A percentile compares a stretch with the other conserved stretches of the same genome.
Conservation (phyloP, 2,888 invertebrate genomes). For the Pollenia angustigena region DNA sequence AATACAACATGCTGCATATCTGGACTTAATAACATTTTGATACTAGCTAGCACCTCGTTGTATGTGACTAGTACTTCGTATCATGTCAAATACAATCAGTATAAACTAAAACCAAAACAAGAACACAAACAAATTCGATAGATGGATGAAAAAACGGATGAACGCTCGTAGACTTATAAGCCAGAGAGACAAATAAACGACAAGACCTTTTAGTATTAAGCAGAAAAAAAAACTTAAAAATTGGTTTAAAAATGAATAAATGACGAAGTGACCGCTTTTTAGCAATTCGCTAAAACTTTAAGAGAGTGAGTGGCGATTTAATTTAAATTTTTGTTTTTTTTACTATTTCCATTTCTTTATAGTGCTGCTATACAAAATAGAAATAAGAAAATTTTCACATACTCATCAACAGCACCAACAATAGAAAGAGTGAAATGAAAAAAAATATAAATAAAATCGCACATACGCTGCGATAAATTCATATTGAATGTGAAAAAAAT, state of each 20-base stretch:
- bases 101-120: conserved; percentile 27
- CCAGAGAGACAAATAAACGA: neutral
- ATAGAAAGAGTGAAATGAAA: conserved; percentile 6
- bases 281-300: conserved; percentile 41
- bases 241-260: conserved; percentile 34
- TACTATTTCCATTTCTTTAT: neutral
- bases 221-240: conserved; percentile 1
- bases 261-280: conserved; percentile 33
- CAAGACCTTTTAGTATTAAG: neutral
- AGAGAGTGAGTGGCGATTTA: conserved; percentile 59
- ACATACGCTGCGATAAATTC: conserved; percentile 80
- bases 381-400: conserved; percentile 57
- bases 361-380: conserved; percentile 33
- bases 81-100: conserved; percentile 44
- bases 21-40: conserved; percentile 18
- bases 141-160: conserved; percentile 19
- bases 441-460: conserved; percentile 76
- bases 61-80: conserved; percentile 30
- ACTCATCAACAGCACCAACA: conserved; percentile 42
- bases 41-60: conserved; percentile 10
- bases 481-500: conserved; percentile 66
- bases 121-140: conserved; percentile 6
- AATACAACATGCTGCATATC: conserved; percentile 54
- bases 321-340: conserved; percentile 20
- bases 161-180: neutral